Evolutionary conservation across 1,140 invertebrate species (phyloP), one percentile per base, ranked within the genome.

Genomic region (Magallana angulata): DNA sequence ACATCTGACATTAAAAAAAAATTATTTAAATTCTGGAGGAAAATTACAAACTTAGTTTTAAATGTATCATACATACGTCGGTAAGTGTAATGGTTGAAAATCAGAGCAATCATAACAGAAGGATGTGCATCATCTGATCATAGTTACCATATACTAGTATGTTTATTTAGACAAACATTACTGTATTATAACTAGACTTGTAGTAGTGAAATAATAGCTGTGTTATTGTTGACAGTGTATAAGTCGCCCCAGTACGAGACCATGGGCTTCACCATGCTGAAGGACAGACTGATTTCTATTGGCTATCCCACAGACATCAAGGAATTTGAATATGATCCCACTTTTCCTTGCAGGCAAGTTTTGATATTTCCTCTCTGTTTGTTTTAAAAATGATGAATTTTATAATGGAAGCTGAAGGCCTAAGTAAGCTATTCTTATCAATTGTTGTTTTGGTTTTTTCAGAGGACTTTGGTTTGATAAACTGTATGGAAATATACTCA

Each of bases 401-500:
- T 64, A 14, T 64, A 4, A 48, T 48, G 5, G 5, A 48, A 64
- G 62, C 18, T 64, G 62, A 64, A 64, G 62, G 14, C 14, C 1
- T 64, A 18, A 64, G 18, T 48, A 4, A 48, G 5, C 36, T 48
- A 1, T 48, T 48, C 36, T 48, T 1, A 48, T 48, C 36, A 64
- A 1, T 12, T 12, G 14, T 64, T 58, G 81, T 48, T 1, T 85
- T 80, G 87, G 87, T 82, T 57, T 60, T 91, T 92, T 60, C 94
- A 98, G 98, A 96, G 99, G 99, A 85, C 95, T 99, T 57, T 99
- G 99, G 99, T 99, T 99, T 95, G 99, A 99, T 95, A 98, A 98
- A 12, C 94, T 97, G 9, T 99, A 99, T 94, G 99, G 99, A 68
- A 99, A 99, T 95, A 95, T 99, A 62, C 95, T 99, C 18, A 99